A percentile compares a stretch with the other conserved stretches of the same genome.
phyloP scores from a whole-genome alignment of 2,113 vertebrate genomes.

The Gambusia affinis region DNA sequence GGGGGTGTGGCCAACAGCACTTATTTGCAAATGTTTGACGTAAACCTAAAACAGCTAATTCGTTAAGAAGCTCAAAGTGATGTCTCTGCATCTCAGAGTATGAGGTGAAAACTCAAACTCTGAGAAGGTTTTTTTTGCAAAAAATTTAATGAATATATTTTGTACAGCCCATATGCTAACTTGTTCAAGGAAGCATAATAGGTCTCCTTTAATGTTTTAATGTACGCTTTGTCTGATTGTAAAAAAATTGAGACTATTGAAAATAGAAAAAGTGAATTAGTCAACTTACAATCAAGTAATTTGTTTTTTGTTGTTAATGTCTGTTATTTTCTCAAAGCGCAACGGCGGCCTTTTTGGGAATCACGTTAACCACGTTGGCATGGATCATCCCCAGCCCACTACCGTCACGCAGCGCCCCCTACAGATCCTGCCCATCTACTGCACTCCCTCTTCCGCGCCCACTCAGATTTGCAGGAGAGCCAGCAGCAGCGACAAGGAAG shows the following conservation, averaged over 20 bases:
- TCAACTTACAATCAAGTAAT: background rate
- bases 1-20: too few relatives aligned
- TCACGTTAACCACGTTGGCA: constrained; percentile 90
- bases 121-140: too few relatives aligned
- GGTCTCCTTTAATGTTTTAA: background rate
- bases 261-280: background rate
- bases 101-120: too few relatives aligned
- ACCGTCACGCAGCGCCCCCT: constrained; percentile 95
- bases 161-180: too few relatives aligned
- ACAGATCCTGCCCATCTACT: constrained; percentile 88
- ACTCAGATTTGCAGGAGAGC: constrained; percentile 27
- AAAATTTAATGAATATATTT: too few relatives aligned
- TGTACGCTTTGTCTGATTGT: background rate
- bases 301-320: background rate
- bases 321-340: constrained; percentile 80
- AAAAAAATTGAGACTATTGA: background rate
- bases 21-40: too few relatives aligned
- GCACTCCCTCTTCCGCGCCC: constrained; percentile 80
- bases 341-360: constrained; percentile 95
- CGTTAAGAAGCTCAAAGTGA: too few relatives aligned
- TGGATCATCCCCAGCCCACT: constrained; percentile 85
- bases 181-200: too few relatives aligned
- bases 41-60: too few relatives aligned
- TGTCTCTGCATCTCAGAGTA: too few relatives aligned
- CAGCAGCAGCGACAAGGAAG: constrained; percentile 20